phyloP scores from a whole-genome alignment of 2,113 vertebrate species.

The Myanophis thanlyinensis region DNA sequence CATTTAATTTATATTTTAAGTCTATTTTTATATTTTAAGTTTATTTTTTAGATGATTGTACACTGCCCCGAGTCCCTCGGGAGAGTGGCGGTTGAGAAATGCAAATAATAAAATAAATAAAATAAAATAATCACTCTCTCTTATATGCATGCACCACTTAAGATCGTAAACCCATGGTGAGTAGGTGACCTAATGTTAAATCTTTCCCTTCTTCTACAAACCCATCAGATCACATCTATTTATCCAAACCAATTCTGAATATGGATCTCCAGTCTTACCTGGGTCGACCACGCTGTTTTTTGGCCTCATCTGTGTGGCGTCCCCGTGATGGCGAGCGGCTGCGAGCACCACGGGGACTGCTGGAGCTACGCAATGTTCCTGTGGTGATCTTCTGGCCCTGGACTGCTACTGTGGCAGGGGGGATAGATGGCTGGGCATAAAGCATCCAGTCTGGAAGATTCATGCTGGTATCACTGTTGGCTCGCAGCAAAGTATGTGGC shows the following conservation, averaged over 20 bases:
- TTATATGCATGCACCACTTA: not conserved
- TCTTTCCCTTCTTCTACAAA: not conserved
- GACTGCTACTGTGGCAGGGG: constrained; percentile 62
- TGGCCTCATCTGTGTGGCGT: constrained; percentile 77
- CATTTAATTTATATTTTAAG: no score
- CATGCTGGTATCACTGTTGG: constrained; percentile 92
- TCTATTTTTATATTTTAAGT: no score
- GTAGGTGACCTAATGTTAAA: not conserved
- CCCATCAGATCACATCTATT: not conserved
- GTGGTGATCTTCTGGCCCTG: constrained; percentile 80
- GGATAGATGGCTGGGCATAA: constrained; percentile 69
- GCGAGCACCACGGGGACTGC: constrained; percentile 86
- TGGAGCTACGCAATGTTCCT: constrained; percentile 85
- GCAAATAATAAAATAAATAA: no score
- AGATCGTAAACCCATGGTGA: not conserved
- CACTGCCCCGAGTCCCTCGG: no score
- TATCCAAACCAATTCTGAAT: not conserved
- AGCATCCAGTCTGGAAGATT: constrained; percentile 89
- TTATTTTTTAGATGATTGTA: no score
- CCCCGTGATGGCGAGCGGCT: constrained; percentile 87
- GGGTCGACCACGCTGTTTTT: constrained; percentile 81
- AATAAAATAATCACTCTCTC: not conserved
- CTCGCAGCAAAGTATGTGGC: constrained; percentile 84
- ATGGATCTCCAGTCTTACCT: constrained; percentile 52
- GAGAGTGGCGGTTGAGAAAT: no score